Percentiles rank a stretch among this genome's conserved stretches.
These are phyloP conservation scores for Sylvilagus floridanus DNA, from an alignment of 2,797 vertebrate species.

Conservation along the genomic window DNA sequence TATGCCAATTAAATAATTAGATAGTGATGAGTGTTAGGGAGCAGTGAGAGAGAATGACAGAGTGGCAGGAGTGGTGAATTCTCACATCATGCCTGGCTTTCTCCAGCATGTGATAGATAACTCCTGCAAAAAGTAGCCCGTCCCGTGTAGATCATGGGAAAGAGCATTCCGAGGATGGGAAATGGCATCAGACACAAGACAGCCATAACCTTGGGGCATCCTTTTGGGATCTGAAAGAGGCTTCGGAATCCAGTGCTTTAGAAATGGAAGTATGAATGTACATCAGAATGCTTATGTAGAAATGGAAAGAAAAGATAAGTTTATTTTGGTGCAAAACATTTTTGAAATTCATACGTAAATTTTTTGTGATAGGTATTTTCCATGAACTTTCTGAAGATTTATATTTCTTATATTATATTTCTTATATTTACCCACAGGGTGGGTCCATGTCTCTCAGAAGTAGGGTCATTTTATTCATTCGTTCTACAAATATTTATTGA, in stretches of 20 bases:
- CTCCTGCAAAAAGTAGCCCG: not conserved
- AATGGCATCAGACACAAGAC: not conserved
- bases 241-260: not conserved
- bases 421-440: not conserved
- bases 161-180: not conserved
- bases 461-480: constrained; percentile 2
- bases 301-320: no score
- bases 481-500: constrained; percentile 38
- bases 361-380: no score
- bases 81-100: not conserved
- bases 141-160: not conserved
- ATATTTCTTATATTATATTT: no score
- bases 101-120: not conserved
- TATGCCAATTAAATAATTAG: not conserved
- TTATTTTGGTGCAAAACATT: no score
- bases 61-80: not conserved
- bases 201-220: not conserved
- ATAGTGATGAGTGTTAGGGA: not conserved
- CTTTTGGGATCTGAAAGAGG: not conserved
- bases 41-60: not conserved
- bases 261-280: not conserved
- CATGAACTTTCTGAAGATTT: no score
- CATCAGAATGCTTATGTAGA: no score
- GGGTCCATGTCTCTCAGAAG: constrained; percentile 47
- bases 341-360: no score